phyloP scores from a whole-genome alignment of 1,140 invertebrate species.

The Psix sp. region DNA sequence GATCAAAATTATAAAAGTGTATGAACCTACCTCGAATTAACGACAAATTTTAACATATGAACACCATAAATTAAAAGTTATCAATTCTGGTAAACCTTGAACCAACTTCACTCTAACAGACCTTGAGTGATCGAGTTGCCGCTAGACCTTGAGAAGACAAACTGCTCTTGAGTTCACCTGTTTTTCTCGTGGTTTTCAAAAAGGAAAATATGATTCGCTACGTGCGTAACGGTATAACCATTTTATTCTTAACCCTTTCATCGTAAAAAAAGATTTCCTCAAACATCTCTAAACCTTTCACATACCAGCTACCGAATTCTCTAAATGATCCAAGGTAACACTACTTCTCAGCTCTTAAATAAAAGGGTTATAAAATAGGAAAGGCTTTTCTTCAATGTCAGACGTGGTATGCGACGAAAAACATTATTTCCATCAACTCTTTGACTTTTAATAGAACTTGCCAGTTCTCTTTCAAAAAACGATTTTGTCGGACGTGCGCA shows the following conservation, averaged over 20 bases:
- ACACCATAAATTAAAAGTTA: slow-evolving; percentile 4
- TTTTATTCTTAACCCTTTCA: slow-evolving; percentile 64
- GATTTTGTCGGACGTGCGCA: background rate
- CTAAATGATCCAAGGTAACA: slow-evolving; percentile 29
- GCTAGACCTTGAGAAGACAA: slow-evolving; percentile 67
- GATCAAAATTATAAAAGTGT: background rate
- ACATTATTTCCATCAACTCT: slow-evolving; percentile 38
- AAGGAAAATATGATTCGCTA: slow-evolving; percentile 55
- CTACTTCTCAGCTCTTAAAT: slow-evolving; percentile 27
- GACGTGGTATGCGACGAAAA: slow-evolving; percentile 14
- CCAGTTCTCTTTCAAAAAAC: slow-evolving; percentile 28
- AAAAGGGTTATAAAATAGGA: slow-evolving; percentile 47
- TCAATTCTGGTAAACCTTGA: slow-evolving; percentile 33
- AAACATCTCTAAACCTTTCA: slow-evolving; percentile 13
- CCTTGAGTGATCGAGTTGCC: slow-evolving; percentile 54
- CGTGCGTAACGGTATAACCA: slow-evolving; percentile 62
- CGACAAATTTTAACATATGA: slow-evolving; percentile 6
- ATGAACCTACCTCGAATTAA: slow-evolving; percentile 52
- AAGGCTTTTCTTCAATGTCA: slow-evolving; percentile 38
- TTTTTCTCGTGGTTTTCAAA: slow-evolving; percentile 64
- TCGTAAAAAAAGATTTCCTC: slow-evolving; percentile 33
- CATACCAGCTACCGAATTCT: slow-evolving; percentile 18
- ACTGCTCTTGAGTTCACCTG: slow-evolving; percentile 67
- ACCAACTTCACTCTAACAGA: slow-evolving; percentile 57
- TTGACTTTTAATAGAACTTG: no score